These are phyloP conservation scores for Physocephala rufipes DNA, from an alignment of 2,888 invertebrate genomes.

Conservation along the genomic window DNA sequence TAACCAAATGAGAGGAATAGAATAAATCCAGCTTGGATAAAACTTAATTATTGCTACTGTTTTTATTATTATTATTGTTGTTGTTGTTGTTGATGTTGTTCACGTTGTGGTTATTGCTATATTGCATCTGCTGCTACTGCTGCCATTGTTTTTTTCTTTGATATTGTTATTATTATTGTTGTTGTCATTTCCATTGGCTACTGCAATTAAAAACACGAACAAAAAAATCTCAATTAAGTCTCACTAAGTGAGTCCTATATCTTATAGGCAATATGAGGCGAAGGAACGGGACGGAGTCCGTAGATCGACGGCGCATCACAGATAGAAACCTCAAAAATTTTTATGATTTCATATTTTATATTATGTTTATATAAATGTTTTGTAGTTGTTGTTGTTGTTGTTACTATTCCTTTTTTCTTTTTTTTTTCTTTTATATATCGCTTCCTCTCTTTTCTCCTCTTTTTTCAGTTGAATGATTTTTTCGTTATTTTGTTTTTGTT, in stretches of 20 bases:
- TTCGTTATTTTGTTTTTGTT: no score
- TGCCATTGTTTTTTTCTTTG: background rate
- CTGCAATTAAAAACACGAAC: constrained; percentile 3
- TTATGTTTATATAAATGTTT: background rate
- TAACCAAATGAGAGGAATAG: constrained; percentile 38
- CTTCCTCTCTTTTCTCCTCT: background rate
- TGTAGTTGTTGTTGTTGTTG: no score
- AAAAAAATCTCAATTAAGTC: constrained; percentile 17
- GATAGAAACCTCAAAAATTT: constrained; percentile 25
- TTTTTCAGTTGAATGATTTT: constrained; percentile 1
- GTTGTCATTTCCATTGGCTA: constrained; percentile 4
- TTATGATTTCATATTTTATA: constrained; percentile 23
- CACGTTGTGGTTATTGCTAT: no score
- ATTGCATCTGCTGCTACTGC: no score
- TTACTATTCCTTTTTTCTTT: background rate
- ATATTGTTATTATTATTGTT: constrained; percentile 31
- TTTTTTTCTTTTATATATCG: background rate
- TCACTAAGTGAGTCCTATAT: no score
- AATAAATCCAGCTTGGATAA: constrained; percentile 26
- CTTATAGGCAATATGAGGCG: constrained; percentile 1
- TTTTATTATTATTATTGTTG: constrained; percentile 29
- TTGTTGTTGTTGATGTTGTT: no score
- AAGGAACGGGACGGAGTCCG: background rate
- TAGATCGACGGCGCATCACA: constrained; percentile 1
- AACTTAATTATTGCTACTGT: background rate